Percentiles rank a stretch among this genome's conserved stretches.
Conservation (phyloP, 2,888 invertebrate genomes). For the Drosophila borborema region DNA sequence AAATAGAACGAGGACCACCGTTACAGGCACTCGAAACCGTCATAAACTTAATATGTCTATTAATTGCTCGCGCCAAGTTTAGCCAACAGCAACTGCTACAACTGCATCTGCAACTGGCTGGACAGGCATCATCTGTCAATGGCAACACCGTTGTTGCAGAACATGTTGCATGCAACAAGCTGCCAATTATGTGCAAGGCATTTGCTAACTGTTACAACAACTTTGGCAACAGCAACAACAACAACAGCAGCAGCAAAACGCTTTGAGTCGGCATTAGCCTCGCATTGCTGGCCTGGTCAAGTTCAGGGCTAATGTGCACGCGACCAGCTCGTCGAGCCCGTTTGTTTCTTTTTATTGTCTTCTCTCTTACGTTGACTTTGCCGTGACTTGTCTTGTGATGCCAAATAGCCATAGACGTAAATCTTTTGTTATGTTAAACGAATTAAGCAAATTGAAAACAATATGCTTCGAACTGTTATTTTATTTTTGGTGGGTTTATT, state of each 20-base stretch:
- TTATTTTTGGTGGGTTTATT: slow-evolving; percentile 59
- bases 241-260: slow-evolving; percentile 1
- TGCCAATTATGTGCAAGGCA: slow-evolving; percentile 75
- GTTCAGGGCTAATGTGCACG: slow-evolving; percentile 76
- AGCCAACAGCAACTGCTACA: slow-evolving; percentile 18
- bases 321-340: slow-evolving; percentile 71
- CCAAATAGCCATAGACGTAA: slow-evolving; percentile 8
- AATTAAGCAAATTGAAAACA: slow-evolving; percentile 15
- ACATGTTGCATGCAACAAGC: slow-evolving; percentile 60
- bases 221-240: slow-evolving; percentile 30
- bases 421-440: slow-evolving; percentile 70
- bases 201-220: slow-evolving; percentile 79
- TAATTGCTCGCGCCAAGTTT: slow-evolving; percentile 61
- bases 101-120: slow-evolving; percentile 31
- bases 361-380: neutral
- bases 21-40: slow-evolving; percentile 50
- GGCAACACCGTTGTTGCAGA: slow-evolving; percentile 56
- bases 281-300: slow-evolving; percentile 66
- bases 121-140: slow-evolving; percentile 65
- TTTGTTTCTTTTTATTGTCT: slow-evolving; percentile 22
- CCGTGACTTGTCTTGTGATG: neutral
- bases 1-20: slow-evolving; percentile 49
- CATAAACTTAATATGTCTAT: slow-evolving; percentile 72
- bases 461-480: slow-evolving; percentile 12
- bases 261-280: slow-evolving; percentile 20